These are phyloP conservation scores for Sinotaia quadrata DNA, from an alignment of 2,888 invertebrate genomes.

Conservation along the genomic window DNA sequence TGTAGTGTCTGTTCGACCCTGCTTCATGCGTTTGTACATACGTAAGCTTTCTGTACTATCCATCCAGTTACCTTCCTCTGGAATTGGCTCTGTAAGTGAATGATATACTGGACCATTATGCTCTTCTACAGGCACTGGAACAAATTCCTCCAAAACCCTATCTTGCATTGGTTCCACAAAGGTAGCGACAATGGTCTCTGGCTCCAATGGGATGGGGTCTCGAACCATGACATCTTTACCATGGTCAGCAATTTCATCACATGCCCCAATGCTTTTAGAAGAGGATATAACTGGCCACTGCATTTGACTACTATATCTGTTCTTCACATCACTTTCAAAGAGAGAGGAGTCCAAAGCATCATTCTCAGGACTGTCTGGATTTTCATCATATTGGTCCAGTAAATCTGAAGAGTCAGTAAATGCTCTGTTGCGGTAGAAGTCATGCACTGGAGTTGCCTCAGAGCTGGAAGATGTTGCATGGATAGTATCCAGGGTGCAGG, in stretches of 20 bases:
- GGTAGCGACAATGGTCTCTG: background rate
- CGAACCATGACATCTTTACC: background rate
- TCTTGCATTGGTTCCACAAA: slow-evolving; percentile 13
- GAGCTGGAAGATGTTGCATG: background rate
- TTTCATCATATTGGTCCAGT: background rate
- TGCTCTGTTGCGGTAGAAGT: slow-evolving; percentile 16
- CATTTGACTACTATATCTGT: too few relatives aligned
- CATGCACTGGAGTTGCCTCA: background rate
- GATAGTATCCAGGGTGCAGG: background rate
- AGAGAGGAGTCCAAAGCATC: too few relatives aligned
- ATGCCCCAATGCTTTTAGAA: too few relatives aligned
- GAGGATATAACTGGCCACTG: too few relatives aligned
- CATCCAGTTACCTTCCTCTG: slow-evolving; percentile 25
- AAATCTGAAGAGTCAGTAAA: background rate
- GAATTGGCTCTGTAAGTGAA: slow-evolving; percentile 26
- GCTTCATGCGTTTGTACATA: slow-evolving; percentile 18
- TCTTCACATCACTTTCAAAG: too few relatives aligned
- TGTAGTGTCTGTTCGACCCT: slow-evolving; percentile 7
- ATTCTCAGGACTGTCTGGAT: too few relatives aligned
- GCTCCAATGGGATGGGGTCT: background rate
- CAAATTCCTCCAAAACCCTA: slow-evolving; percentile 15
- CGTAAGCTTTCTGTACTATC: slow-evolving; percentile 26
- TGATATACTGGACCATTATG: slow-evolving; percentile 13
- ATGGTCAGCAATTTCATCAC: background rate
- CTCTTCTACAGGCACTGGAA: slow-evolving; percentile 24